Conservation (phyloP, 2,113 vertebrate genomes). For the Synchiropus splendidus region DNA sequence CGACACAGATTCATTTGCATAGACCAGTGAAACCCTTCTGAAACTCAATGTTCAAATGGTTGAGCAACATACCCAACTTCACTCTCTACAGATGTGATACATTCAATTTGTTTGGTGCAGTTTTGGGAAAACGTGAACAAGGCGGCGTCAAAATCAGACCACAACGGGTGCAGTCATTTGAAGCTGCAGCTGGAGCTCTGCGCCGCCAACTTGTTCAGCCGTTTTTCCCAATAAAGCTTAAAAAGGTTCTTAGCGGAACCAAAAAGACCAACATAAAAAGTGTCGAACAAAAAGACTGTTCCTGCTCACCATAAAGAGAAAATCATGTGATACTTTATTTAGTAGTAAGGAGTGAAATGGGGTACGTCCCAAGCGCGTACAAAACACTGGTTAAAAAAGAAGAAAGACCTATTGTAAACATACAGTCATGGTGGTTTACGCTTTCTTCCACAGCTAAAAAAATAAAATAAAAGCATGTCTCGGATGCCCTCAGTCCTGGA, state of each 20-base stretch:
- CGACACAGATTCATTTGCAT: slow-evolving; percentile 52
- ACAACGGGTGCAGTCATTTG: too few species aligned
- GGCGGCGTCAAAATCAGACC: too few species aligned
- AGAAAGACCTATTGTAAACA: slow-evolving; percentile 49
- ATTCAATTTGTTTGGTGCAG: slow-evolving; percentile 22
- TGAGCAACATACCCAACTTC: slow-evolving; percentile 48
- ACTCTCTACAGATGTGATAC: slow-evolving; percentile 57
- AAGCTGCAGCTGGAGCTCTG: too few species aligned
- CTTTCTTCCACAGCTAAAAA: slow-evolving; percentile 42
- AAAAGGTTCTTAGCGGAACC: slow-evolving; percentile 15
- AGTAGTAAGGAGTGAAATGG: slow-evolving; percentile 67
- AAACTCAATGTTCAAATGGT: slow-evolving; percentile 20
- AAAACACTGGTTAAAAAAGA: slow-evolving; percentile 50
- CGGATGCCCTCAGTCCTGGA: slow-evolving; percentile 38
- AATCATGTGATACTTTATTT: slow-evolving; percentile 54
- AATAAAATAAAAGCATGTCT: slow-evolving; percentile 44
- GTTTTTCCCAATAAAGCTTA: background rate
- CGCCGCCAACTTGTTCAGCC: too few species aligned
- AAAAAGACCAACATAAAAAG: background rate
- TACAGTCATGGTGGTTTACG: slow-evolving; percentile 36
- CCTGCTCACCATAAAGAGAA: slow-evolving; percentile 14
- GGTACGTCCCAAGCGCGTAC: slow-evolving; percentile 51
- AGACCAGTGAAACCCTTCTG: slow-evolving; percentile 50
- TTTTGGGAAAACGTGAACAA: too few species aligned
- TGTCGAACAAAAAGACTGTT: background rate